These are phyloP conservation scores for Colletes gigas DNA, from an alignment of 1,140 invertebrate species.

Conservation along the genomic window DNA sequence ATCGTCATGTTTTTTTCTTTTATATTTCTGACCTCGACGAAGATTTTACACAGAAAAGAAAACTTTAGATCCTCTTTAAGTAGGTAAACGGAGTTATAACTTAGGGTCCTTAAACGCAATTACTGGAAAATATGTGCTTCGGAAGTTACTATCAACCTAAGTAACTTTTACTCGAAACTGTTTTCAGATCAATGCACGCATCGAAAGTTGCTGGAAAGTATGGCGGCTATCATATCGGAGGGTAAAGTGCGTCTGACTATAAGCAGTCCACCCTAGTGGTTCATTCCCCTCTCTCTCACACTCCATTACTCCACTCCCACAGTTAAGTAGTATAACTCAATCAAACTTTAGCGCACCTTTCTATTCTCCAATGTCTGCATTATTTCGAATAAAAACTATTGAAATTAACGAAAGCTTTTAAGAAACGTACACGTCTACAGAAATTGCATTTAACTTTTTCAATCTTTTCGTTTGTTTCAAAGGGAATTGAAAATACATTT, in stretches of 20 bases:
- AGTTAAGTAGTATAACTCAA: constrained; percentile 1
- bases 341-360: neutral
- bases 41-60: too few relatives aligned
- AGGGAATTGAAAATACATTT: neutral
- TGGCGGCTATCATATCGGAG: neutral
- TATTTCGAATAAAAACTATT: neutral
- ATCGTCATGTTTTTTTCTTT: too few relatives aligned
- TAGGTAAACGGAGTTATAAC: too few relatives aligned
- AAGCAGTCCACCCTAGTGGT: neutral
- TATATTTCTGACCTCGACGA: too few relatives aligned
- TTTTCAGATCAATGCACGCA: neutral
- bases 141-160: neutral
- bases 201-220: neutral
- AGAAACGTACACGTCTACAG: neutral
- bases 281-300: neutral
- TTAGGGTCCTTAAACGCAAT: neutral
- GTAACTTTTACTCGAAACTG: neutral
- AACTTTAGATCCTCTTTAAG: too few relatives aligned
- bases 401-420: neutral
- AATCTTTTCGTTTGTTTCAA: neutral
- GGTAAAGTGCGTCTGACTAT: constrained; percentile 7
- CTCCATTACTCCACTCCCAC: neutral
- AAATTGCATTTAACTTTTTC: neutral
- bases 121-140: neutral
- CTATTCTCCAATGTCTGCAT: neutral